These are phyloP conservation scores for Danio rerio DNA, from an alignment of 2,113 vertebrate species.

Conservation along the genomic window GRCz12tu NC_133192.1:39957501-39958000, in stretches of 20 bases:
- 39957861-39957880: constrained; percentile 78
- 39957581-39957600: constrained; percentile 57
- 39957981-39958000: constrained; percentile 76
- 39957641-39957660: too few relatives aligned
- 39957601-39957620: constrained; percentile 61
- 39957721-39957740: too few relatives aligned
- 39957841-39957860: constrained; percentile 59
- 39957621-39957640: too few relatives aligned
- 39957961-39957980: constrained; percentile 66
- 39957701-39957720: too few relatives aligned
- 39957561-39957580: too few relatives aligned
- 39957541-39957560: too few relatives aligned
- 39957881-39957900: constrained; percentile 76
- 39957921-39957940: constrained; percentile 78
- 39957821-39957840: constrained; percentile 55
- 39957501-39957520: too few relatives aligned
- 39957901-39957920: constrained; percentile 69
- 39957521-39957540: too few relatives aligned
- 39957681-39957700: too few relatives aligned
- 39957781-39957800: constrained; percentile 57
- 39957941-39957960: constrained; percentile 64
- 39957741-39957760: too few relatives aligned
- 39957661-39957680: too few relatives aligned
- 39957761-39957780: too few relatives aligned
- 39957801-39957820: constrained; percentile 66